phyloP scores from a whole-genome alignment of 2,113 vertebrate genomes.

The Phaetusa simplex region DNA sequence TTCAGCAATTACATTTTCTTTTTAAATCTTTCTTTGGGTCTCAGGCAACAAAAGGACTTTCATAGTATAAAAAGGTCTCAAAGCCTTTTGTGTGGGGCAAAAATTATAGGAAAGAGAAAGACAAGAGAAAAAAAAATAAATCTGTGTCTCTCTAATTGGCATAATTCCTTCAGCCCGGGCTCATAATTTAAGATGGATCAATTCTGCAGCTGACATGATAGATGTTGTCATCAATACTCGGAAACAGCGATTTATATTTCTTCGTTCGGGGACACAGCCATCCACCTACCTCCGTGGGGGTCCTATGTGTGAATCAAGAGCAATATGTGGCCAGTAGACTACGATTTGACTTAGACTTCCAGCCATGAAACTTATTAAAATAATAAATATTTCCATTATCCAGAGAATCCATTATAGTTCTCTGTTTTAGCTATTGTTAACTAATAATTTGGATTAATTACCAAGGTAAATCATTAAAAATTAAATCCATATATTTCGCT shows the following conservation, averaged over 20 bases:
- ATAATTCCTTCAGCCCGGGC: constrained; percentile 41
- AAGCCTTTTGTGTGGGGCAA: constrained; percentile 20
- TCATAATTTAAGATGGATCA: constrained; percentile 59
- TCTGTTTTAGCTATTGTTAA: constrained; percentile 53
- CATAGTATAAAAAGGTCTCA: constrained; percentile 11
- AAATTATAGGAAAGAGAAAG: not conserved
- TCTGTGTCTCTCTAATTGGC: constrained; percentile 35
- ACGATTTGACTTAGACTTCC: constrained; percentile 56
- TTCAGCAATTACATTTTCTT: constrained; percentile 52
- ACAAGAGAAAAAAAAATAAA: not conserved
- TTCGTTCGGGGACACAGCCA: not conserved
- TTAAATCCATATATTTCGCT: constrained; percentile 51
- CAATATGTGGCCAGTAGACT: constrained; percentile 37
- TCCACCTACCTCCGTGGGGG: not conserved
- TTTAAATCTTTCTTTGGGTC: constrained; percentile 19
- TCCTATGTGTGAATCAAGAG: constrained; percentile 12
- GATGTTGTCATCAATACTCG: constrained; percentile 53
- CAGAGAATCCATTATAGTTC: constrained; percentile 43
- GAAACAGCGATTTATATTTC: constrained; percentile 47
- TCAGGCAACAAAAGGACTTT: constrained; percentile 21
- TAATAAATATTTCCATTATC: constrained; percentile 68
- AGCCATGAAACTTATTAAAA: constrained; percentile 67
- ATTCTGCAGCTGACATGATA: constrained; percentile 59
- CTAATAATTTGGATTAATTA: constrained; percentile 66
- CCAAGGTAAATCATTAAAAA: constrained; percentile 49